A percentile compares a stretch with the other conserved stretches of the same genome.
Conservation (phyloP, 1,140 invertebrate genomes). For the Pseudomyrmex flavicornis region DNA sequence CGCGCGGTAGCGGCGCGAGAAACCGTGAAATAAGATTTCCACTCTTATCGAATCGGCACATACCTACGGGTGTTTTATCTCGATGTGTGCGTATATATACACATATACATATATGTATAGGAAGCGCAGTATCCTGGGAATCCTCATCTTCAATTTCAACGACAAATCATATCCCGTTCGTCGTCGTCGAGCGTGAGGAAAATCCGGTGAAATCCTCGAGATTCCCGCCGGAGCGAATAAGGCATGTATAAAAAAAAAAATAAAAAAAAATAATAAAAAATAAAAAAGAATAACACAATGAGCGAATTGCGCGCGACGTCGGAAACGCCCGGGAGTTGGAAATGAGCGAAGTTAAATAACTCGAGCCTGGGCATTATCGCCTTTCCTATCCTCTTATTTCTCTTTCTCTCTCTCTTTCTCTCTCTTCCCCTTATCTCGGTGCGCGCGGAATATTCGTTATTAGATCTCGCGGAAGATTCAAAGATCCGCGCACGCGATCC, state of each 20-base stretch:
- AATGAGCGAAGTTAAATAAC: slow-evolving; percentile 43
- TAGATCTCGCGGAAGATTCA: slow-evolving; percentile 48
- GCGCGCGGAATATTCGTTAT: slow-evolving; percentile 42
- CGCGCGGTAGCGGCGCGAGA: background rate
- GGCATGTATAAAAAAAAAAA: too few relatives aligned
- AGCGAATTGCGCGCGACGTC: slow-evolving; percentile 11
- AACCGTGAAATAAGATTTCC: background rate
- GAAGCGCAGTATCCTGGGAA: background rate
- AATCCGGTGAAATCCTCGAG: background rate
- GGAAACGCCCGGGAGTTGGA: slow-evolving; percentile 34
- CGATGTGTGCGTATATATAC: too few relatives aligned
- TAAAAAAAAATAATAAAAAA: too few relatives aligned
- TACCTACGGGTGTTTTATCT: too few relatives aligned
- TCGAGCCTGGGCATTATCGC: background rate
- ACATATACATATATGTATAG: too few relatives aligned
- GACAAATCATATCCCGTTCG: slow-evolving; percentile 8
- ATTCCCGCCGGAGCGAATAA: too few relatives aligned
- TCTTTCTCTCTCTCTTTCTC: slow-evolving; percentile 11
- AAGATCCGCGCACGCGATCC: slow-evolving; percentile 33
- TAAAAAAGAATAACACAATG: slow-evolving; percentile 3
- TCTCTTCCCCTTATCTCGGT: slow-evolving; percentile 46
- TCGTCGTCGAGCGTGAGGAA: background rate
- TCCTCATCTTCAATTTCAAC: slow-evolving; percentile 12
- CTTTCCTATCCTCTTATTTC: background rate
- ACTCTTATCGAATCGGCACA: background rate